Evolutionary conservation across 2,113 vertebrate species (phyloP).

Genomic region (Daubentonia madagascariensis): DNA sequence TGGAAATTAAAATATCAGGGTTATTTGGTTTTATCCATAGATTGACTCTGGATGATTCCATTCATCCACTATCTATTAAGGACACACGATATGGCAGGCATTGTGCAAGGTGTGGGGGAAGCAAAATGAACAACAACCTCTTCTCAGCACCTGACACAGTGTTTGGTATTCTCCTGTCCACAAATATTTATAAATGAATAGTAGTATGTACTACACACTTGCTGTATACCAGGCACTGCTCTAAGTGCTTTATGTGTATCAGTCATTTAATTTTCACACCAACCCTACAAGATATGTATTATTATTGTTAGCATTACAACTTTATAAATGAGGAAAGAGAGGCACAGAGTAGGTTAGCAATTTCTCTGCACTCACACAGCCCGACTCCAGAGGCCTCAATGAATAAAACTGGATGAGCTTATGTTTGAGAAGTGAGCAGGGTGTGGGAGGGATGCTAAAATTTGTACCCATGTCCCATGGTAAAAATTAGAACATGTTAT

Average conservation of each 20-base stretch:
- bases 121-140: not conserved
- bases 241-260: not conserved
- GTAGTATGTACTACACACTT: not conserved
- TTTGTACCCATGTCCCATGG: not conserved
- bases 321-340: not conserved
- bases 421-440: not conserved
- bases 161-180: not conserved
- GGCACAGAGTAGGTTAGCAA: not conserved
- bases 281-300: not conserved
- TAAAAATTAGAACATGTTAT: not conserved
- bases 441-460: not conserved
- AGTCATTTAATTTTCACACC: not conserved
- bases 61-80: not conserved
- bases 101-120: not conserved
- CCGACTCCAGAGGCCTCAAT: not conserved
- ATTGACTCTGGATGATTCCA: not conserved
- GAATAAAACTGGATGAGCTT: not conserved
- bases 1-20: not conserved
- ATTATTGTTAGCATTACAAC: not conserved
- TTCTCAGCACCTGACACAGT: not conserved
- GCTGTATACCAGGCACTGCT: not conserved
- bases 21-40: not conserved
- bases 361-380: not conserved
- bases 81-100: not conserved
- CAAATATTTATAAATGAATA: not conserved